Base-by-base conservation (phyloP, 1,140 invertebrate genomes). In the Sitodiplosis mosellana region DNA sequence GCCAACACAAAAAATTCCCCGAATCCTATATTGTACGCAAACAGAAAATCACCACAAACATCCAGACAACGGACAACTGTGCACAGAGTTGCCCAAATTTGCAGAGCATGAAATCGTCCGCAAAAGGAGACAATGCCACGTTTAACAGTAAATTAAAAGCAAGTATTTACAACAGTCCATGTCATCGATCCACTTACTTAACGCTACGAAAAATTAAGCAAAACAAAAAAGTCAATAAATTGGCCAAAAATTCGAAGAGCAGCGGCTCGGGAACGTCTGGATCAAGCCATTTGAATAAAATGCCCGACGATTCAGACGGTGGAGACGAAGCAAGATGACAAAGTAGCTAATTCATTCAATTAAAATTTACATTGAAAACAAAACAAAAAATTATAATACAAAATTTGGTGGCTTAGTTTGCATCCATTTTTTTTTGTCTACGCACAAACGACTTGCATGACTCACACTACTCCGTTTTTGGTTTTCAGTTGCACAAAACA, bases 211-310 rank as follows among this genome's bases (percentile, higher is more conserved):
- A 22, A 33, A 45, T 56, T 10, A 51, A 58, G 15, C 53, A 59
- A 11, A 18, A 56, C 38, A 51, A 51, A 34, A 58, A 57, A 48
- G 58, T 27, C 10, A 27, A 27, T 27, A 27, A 17, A 43, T 43
- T 12, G 18, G 18, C n/a, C n/a, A 18, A 43, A 43, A 43, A 40
- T 40, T 15, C 37, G 37, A 40, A 15, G 14, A 40, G 37, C 37
- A 18, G 14, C 37, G 37, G 37, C 17, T 40, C 37, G 14, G 37
- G 3, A 12, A 15, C 14, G 37, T 15, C 17, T 18, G 37, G 37
- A 40, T 40, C 20, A 18, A 18, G 41, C 10, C 18, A 18, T n/a
- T 43, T n/a, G 17, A 18, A 18, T 43, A 21, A 17, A 17, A 14
- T n/a, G 36, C 14, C 36, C 15, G 14, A 14, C 15, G 45, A 22